Conservation (phyloP, 2,113 vertebrate genomes). For the Regulus satrapa region DNA sequence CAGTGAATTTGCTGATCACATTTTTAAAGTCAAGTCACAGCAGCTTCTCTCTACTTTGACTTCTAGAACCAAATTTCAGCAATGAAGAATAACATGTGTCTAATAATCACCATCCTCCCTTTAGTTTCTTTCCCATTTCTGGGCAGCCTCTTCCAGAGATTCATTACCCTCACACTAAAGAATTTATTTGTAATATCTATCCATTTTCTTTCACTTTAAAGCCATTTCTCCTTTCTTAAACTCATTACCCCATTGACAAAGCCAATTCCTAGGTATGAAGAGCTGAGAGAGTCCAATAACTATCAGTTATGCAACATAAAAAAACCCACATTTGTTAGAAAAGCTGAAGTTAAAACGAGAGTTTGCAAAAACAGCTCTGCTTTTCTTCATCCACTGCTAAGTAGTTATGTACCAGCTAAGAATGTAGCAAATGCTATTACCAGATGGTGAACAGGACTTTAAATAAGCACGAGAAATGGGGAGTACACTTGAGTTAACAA, state of each 20-base stretch:
- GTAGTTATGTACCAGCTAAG: background rate
- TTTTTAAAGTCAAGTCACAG: background rate
- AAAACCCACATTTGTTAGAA: background rate
- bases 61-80: background rate
- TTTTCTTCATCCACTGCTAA: background rate
- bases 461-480: background rate
- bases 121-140: too few species aligned
- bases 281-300: background rate
- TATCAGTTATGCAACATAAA: background rate
- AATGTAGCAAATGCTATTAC: background rate
- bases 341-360: background rate
- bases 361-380: background rate
- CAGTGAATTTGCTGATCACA: background rate
- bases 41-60: background rate
- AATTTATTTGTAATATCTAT: background rate
- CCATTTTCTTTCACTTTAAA: background rate
- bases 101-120: background rate
- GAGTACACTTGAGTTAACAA: background rate
- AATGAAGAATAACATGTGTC: background rate
- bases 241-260: background rate
- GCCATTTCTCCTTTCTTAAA: background rate
- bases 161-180: background rate
- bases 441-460: background rate
- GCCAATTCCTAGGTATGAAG: background rate
- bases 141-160: background rate